A percentile compares a stretch with the other conserved stretches of the same genome.
These are phyloP conservation scores for Caenorhabditis sinica DNA, from an alignment of 2,888 invertebrate species.

Conservation along the genomic window DNA sequence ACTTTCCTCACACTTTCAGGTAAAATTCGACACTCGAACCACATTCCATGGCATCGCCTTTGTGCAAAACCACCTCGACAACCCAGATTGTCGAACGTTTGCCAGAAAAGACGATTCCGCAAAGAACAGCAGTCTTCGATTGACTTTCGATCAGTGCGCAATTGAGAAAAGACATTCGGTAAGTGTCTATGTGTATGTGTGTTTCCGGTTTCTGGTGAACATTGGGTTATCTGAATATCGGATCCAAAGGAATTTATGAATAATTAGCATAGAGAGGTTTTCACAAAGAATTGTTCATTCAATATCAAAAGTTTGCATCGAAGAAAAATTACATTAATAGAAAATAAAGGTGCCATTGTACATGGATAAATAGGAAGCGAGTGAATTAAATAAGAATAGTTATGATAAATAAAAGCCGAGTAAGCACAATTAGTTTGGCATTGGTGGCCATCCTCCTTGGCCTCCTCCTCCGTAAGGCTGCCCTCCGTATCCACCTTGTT, in stretches of 20 bases:
- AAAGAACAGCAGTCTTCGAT: conserved; percentile 72
- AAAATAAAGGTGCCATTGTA: not conserved
- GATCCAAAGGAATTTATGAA: conserved; percentile 47
- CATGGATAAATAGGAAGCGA: not conserved
- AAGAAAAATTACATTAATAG: not conserved
- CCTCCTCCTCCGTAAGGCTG: conserved; percentile 43
- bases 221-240: conserved; percentile 35
- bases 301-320: not conserved
- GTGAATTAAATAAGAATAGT: conserved; percentile 25
- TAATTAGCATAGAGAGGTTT: conserved; percentile 20
- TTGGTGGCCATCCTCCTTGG: conserved; percentile 70
- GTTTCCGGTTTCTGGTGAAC: conserved; percentile 34
- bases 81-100: conserved; percentile 70
- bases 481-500: conserved; percentile 63
- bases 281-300: not conserved
- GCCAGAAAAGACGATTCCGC: conserved; percentile 31
- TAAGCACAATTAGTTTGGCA: conserved; percentile 55
- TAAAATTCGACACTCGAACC: conserved; percentile 80
- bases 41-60: conserved; percentile 80
- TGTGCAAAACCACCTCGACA: conserved; percentile 79
- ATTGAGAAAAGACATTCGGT: conserved; percentile 78
- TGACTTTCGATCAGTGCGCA: conserved; percentile 79
- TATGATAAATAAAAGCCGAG: conserved; percentile 51
- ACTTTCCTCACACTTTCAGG: conserved; percentile 68
- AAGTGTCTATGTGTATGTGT: conserved; percentile 7